Evolutionary conservation across 2,797 vertebrate species (phyloP), one percentile per base, ranked within the genome.

Genomic region (Gadopsis marmoratus): DNA sequence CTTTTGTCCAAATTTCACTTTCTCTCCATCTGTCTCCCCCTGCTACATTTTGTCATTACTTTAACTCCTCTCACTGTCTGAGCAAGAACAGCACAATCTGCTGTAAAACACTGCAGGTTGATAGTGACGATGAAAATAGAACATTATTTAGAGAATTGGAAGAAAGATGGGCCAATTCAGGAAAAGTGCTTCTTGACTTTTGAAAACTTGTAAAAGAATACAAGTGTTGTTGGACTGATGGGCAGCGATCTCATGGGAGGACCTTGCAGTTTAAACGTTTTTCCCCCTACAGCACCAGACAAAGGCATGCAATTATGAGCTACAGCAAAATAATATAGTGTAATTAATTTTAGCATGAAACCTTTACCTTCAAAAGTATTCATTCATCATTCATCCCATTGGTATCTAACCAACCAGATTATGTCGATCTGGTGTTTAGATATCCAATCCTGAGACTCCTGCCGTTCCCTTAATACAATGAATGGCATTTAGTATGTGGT

Each of bases 41-140:
- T 75, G 74, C 85, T 81, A 74, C 55, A 50, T 83, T 89, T 82
- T 84, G 77, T 79, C 74, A 71, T 61, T 58, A 54, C 62, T 62
- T 72, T 48, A 76, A n/a, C 70, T 64, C 17, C 50, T 41, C 65
- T 68, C 53, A 50, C 61, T 74, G 54, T 74, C 76, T 83, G 71
- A 67, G 55, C 45, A 26, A 68, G 59, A 68, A 35, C 50, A 29
- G 68, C 67, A 76, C 31, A 78, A 37, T 73, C 39, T 82, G 43
- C 55, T 65, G 53, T 35, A 26, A 48, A 79, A 61, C n/a, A 64
- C 53, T n/a, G 31, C 19, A 48, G 53, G 39, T 26, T 1, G 21
- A 23, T 59, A 35, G 64, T 51, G 65, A 31, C 11, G 19, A 63
- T 33, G 48, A 73, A 71, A 72, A 63, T 59, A 21, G 47, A 59